Percentiles rank a stretch among this genome's conserved stretches.
Conservation (phyloP, 2,797 vertebrate species). For the Sternarchorhynchus goeldii region DNA sequence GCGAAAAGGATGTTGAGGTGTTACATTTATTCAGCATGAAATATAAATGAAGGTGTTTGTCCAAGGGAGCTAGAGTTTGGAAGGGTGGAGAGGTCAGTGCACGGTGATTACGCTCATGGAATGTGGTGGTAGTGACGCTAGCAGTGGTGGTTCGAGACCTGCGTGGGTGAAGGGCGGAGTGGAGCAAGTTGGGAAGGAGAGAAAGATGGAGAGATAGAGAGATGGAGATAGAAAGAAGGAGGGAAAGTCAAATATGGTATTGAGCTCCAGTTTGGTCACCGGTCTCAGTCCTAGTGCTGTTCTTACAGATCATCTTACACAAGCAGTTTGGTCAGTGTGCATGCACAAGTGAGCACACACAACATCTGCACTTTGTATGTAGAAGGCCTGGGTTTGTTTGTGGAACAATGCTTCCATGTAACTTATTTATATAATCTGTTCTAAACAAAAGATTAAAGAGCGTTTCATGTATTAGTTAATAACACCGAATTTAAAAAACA, state of each 20-base stretch:
- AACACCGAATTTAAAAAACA: too few species aligned
- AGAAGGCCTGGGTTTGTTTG: too few species aligned
- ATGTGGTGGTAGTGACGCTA: constrained; percentile 50
- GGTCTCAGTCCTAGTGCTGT: constrained; percentile 39
- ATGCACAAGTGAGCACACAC: neutral
- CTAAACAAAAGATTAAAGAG: too few species aligned
- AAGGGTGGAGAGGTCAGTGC: constrained; percentile 36
- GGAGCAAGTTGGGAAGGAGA: constrained; percentile 70
- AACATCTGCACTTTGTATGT: too few species aligned
- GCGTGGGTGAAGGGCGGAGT: constrained; percentile 78
- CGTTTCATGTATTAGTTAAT: too few species aligned
- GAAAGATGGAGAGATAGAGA: constrained; percentile 66
- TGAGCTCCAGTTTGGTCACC: constrained; percentile 58
- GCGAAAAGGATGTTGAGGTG: constrained; percentile 55
- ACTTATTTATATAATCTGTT: too few species aligned
- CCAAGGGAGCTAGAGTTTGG: constrained; percentile 54
- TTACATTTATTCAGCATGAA: constrained; percentile 62
- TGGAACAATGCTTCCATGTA: too few species aligned
- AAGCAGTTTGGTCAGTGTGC: constrained; percentile 3
- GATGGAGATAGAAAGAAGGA: constrained; percentile 71
- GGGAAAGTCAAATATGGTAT: constrained; percentile 71
- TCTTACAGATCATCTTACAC: constrained; percentile 37
- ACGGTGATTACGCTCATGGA: constrained; percentile 49
- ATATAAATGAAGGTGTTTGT: constrained; percentile 58
- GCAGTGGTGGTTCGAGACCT: constrained; percentile 71